phyloP scores from a whole-genome alignment of 2,113 vertebrate species.

The Gorsachius goisagi region DNA sequence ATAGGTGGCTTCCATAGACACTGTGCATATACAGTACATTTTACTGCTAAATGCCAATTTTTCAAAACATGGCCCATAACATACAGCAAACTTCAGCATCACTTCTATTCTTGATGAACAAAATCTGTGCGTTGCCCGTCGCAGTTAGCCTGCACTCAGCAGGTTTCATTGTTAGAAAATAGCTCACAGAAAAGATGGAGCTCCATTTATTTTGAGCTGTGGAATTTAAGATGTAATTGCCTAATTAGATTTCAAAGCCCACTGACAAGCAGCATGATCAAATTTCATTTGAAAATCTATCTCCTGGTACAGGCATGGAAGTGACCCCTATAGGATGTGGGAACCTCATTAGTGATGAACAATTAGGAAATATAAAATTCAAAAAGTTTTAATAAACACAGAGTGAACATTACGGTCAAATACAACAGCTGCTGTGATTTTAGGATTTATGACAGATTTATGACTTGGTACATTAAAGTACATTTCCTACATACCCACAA shows the following conservation, averaged over 20 bases:
- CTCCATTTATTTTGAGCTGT: constrained; percentile 18
- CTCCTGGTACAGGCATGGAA: background rate
- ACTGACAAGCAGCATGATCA: background rate
- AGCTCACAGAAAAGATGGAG: constrained; percentile 50
- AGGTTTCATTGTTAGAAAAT: constrained; percentile 67
- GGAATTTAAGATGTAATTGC: constrained; percentile 48
- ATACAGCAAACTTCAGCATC: constrained; percentile 12
- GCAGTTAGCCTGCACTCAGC: constrained; percentile 21
- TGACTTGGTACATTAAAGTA: background rate
- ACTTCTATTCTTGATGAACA: constrained; percentile 32
- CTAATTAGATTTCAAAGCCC: constrained; percentile 58
- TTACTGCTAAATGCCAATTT: background rate
- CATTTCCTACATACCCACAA: background rate
- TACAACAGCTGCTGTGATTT: background rate
- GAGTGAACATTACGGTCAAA: background rate
- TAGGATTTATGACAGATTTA: constrained; percentile 1
- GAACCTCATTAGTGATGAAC: background rate
- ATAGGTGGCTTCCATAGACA: background rate
- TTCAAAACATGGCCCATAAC: background rate
- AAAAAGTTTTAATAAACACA: background rate
- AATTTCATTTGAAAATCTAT: background rate
- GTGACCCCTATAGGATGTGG: background rate
- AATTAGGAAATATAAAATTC: background rate
- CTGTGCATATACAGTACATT: background rate
- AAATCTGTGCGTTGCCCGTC: background rate